Evolutionary conservation across 2,113 vertebrate genomes (phyloP).

Genomic region (Dromiciops gliroides): DNA sequence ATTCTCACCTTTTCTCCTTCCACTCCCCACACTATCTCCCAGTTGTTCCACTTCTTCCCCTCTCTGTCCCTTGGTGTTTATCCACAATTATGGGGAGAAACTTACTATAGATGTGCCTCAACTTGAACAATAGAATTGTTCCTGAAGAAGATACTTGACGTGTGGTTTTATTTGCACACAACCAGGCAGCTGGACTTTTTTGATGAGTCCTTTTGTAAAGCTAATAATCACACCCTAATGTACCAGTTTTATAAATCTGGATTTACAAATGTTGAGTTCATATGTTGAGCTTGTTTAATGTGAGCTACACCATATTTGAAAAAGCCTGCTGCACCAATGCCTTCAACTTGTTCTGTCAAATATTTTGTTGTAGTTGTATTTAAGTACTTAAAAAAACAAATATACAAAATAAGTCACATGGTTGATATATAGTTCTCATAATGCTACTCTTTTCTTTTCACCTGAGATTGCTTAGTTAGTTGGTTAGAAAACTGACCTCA

Average conservation of each 20-base stretch:
- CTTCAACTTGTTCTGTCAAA: constrained; percentile 54
- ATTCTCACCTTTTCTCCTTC: constrained; percentile 21
- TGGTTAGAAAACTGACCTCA: not conserved
- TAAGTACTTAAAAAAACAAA: constrained; percentile 66
- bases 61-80: not conserved
- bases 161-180: constrained; percentile 23
- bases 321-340: constrained; percentile 37
- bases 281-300: constrained; percentile 30
- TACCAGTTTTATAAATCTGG: constrained; percentile 33
- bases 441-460: not conserved
- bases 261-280: constrained; percentile 45
- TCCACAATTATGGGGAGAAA: not conserved
- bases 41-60: not conserved
- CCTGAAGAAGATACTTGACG: not conserved
- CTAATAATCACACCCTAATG: constrained; percentile 44
- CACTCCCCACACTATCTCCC: not conserved
- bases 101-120: constrained; percentile 18
- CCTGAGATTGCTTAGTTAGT: not conserved
- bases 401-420: constrained; percentile 57
- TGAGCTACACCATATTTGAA: constrained; percentile 20
- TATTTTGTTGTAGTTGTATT: constrained; percentile 58
- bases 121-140: constrained; percentile 21
- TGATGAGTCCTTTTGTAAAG: constrained; percentile 29
- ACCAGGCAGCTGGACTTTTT: not conserved
- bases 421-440: constrained; percentile 59